These are phyloP conservation scores for Lathamus discolor DNA, from an alignment of 2,113 vertebrate species.

Conservation along the genomic window DNA sequence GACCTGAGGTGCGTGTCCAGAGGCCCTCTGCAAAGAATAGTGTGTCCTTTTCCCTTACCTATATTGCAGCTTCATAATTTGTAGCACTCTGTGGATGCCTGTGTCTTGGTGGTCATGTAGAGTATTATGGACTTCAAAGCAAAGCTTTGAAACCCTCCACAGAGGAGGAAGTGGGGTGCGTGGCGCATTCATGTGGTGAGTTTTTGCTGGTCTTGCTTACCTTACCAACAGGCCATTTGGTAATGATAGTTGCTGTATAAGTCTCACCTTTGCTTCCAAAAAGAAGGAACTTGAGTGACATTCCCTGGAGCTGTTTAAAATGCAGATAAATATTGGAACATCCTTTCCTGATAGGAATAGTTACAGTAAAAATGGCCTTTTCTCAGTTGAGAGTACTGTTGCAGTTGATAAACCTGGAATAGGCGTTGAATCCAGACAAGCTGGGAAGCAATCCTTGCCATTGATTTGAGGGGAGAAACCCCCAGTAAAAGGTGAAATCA, in stretches of 20 bases:
- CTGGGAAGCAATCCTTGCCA: neutral
- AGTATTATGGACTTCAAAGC: neutral
- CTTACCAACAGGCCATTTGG: neutral
- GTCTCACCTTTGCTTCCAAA: neutral
- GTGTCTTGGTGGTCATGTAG: neutral
- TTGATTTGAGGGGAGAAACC: neutral
- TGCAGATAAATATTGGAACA: neutral
- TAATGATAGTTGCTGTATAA: neutral
- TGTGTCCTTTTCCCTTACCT: neutral
- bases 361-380: neutral
- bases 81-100: neutral
- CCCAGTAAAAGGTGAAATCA: neutral
- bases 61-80: neutral
- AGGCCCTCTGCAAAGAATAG: neutral
- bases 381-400: neutral
- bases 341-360: neutral
- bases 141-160: neutral
- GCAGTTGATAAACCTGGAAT: neutral
- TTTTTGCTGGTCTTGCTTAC: neutral
- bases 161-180: neutral
- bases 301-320: slow-evolving; percentile 9
- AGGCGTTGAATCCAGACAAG: neutral
- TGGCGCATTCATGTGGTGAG: accelerated
- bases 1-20: neutral
- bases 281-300: neutral